A percentile compares a stretch with the other conserved stretches of the same genome.
Conservation (phyloP, 2,797 vertebrate species). For the Labeo calbasu region DNA sequence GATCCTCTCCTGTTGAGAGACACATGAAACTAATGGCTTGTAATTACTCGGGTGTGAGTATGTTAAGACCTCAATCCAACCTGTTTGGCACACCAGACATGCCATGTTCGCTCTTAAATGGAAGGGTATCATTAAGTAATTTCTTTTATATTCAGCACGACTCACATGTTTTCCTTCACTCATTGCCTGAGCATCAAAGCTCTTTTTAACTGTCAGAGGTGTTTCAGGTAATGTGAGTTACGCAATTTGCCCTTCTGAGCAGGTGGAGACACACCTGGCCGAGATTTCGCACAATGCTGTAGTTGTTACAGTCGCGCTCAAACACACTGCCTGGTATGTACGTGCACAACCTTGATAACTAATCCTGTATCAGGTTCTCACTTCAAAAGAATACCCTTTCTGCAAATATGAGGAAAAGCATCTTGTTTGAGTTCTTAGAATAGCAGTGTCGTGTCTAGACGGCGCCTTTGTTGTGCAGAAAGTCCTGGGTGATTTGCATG, state of each 20-base stretch:
- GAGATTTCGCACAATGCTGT: conserved; percentile 14
- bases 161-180: neutral
- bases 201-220: conserved; percentile 8
- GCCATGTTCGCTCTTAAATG: neutral
- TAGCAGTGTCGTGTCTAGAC: neutral
- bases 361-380: conserved; percentile 31
- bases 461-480: neutral
- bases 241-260: neutral
- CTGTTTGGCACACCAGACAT: neutral
- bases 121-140: conserved; percentile 2
- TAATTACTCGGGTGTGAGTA: neutral
- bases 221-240: conserved; percentile 1
- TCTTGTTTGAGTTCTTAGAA: neutral
- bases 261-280: conserved; percentile 20
- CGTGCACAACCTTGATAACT: neutral
- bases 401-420: neutral
- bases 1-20: neutral
- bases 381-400: neutral
- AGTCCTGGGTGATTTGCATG: neutral
- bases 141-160: neutral
- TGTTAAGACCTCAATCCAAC: neutral
- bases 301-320: conserved; percentile 7
- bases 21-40: conserved; percentile 6
- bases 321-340: conserved; percentile 1
- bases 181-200: conserved; percentile 2